A percentile compares a stretch with the other conserved stretches of the same genome.
These are phyloP conservation scores for Fragum whitleyi DNA, from an alignment of 2,888 invertebrate genomes.

Conservation along the genomic window DNA sequence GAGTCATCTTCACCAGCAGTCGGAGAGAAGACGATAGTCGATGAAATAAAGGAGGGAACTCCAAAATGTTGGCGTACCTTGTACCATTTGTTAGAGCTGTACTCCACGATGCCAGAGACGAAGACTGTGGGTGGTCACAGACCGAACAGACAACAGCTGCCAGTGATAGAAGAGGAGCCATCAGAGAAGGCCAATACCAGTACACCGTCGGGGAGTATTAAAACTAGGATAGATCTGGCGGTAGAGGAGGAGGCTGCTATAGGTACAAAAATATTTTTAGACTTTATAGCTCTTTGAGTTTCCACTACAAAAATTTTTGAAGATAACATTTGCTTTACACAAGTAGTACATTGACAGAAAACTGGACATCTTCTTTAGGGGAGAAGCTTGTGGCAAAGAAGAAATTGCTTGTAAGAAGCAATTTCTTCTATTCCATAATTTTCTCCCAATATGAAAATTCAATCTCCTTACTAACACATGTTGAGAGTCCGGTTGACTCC, in stretches of 20 bases:
- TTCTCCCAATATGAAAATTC: no score
- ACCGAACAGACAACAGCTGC: slow-evolving; percentile 69
- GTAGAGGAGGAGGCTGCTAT: slow-evolving; percentile 72
- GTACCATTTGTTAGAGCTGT: slow-evolving; percentile 95
- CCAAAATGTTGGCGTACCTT: slow-evolving; percentile 98
- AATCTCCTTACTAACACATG: no score
- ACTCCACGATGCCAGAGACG: slow-evolving; percentile 97
- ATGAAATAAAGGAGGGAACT: slow-evolving; percentile 86
- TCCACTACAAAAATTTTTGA: no score
- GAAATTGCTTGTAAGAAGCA: no score
- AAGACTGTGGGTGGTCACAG: slow-evolving; percentile 90
- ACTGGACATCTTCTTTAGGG: no score
- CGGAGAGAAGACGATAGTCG: slow-evolving; percentile 83
- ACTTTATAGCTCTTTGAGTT: no score
- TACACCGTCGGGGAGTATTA: slow-evolving; percentile 62
- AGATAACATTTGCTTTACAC: no score
- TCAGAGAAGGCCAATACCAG: slow-evolving; percentile 64
- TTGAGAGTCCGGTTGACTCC: no score
- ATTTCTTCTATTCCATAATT: no score
- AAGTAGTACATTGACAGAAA: no score
- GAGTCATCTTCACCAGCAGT: slow-evolving; percentile 83
- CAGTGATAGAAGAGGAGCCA: slow-evolving; percentile 85
- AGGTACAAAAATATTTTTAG: slow-evolving; percentile 40
- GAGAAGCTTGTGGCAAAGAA: no score
- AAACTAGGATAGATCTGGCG: slow-evolving; percentile 66